phyloP scores from a whole-genome alignment of 2,113 vertebrate genomes.

The Gavia stellata region DNA sequence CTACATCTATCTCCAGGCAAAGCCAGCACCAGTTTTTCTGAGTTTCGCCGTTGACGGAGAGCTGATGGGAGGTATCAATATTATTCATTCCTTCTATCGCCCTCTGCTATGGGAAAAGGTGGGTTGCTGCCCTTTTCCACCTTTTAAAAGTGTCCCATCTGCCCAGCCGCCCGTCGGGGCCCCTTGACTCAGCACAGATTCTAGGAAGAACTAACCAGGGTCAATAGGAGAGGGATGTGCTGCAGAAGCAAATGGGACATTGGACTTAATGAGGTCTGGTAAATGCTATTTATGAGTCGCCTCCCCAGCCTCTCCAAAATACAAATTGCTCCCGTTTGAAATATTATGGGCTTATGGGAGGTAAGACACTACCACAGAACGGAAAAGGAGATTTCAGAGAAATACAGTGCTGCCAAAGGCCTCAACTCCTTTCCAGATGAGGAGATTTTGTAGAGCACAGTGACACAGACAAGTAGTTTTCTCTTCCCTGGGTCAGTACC shows the following conservation, averaged over 20 bases:
- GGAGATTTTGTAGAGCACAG: background rate
- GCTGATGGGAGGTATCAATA: background rate
- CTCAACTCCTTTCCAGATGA: background rate
- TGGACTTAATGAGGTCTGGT: background rate
- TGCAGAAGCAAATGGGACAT: background rate
- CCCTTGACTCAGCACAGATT: background rate
- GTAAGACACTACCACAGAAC: background rate
- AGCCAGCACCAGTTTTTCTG: background rate
- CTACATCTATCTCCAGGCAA: background rate
- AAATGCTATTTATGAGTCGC: background rate
- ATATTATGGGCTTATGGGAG: background rate
- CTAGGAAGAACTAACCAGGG: background rate
- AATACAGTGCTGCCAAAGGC: slow-evolving; percentile 12
- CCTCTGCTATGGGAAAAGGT: background rate
- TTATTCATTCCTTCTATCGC: background rate
- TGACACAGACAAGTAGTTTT: background rate
- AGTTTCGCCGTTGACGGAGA: background rate
- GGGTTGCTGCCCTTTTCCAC: background rate
- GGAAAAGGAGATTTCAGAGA: slow-evolving; percentile 28
- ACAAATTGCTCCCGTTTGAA: background rate
- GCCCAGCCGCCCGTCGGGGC: background rate
- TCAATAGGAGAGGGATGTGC: background rate
- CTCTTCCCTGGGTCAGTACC: slow-evolving; percentile 1
- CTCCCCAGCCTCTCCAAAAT: slow-evolving; percentile 26
- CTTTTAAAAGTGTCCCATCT: background rate